phyloP scores from a whole-genome alignment of 2,113 vertebrate genomes.

The Delphinus delphis region DNA sequence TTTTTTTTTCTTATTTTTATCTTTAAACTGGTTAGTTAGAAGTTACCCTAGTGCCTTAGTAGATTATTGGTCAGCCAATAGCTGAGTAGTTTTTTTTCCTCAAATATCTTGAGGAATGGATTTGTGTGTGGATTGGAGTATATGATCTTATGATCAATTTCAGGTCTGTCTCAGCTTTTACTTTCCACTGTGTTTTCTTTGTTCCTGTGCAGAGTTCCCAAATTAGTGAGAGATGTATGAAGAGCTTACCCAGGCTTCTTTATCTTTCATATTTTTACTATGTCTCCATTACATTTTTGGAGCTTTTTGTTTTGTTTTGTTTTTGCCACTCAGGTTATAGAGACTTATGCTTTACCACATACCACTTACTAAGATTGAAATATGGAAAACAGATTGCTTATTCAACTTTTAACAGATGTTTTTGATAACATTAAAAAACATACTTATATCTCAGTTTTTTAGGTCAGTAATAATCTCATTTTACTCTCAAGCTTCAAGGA shows the following conservation, averaged over 20 bases:
- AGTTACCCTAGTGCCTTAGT: not conserved
- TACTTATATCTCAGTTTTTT: not conserved
- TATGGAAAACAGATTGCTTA: not conserved
- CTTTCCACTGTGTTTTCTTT: not conserved
- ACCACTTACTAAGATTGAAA: not conserved
- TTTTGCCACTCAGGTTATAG: not conserved
- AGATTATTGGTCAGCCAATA: not conserved
- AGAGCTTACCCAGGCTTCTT: not conserved
- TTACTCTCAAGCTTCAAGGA: not conserved
- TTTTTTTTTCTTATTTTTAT: not conserved
- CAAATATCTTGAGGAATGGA: not conserved
- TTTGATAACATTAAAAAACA: not conserved
- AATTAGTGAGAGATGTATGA: not conserved
- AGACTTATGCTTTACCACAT: not conserved
- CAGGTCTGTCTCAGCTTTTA: not conserved
- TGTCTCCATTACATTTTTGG: not conserved
- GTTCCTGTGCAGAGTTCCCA: not conserved
- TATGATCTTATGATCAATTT: not conserved
- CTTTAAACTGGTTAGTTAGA: not conserved
- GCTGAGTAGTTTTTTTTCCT: not conserved
- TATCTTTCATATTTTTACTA: not conserved
- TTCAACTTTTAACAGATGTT: not conserved
- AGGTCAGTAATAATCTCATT: not conserved
- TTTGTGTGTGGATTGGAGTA: not conserved
- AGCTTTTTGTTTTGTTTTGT: not conserved